phyloP scores from a whole-genome alignment of 2,888 invertebrate genomes.

The Agrochola macilenta region DNA sequence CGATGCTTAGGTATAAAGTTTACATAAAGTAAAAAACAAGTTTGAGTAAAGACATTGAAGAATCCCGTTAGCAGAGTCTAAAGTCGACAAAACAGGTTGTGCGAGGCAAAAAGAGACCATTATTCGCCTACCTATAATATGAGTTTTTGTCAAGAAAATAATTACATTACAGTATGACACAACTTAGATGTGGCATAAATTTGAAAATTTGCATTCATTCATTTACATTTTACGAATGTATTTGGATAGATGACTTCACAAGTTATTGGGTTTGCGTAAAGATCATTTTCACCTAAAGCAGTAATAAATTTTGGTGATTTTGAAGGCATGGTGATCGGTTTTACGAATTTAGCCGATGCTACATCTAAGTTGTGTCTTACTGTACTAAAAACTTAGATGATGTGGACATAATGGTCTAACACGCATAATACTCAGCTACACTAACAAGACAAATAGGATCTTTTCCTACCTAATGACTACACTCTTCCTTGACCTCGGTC shows the following conservation, averaged over 20 bases:
- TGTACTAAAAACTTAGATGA: not conserved
- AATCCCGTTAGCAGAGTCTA: conserved; percentile 19
- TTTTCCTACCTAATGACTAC: not conserved
- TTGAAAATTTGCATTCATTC: too few species aligned
- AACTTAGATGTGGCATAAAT: too few species aligned
- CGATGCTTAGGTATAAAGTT: not conserved
- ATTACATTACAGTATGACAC: not conserved
- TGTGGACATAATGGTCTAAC: conserved; percentile 10
- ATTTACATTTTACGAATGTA: too few species aligned
- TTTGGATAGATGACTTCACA: too few species aligned
- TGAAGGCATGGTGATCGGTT: too few species aligned
- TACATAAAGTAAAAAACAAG: not conserved
- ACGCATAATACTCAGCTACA: not conserved
- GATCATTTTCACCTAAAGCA: too few species aligned
- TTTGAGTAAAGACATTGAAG: conserved; percentile 2
- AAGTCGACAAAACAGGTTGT: conserved; percentile 45
- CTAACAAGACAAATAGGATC: not conserved
- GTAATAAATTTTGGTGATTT: too few species aligned
- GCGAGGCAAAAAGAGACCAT: conserved; percentile 1
- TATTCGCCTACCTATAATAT: not conserved
- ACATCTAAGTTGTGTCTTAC: too few species aligned
- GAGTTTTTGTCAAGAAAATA: not conserved
- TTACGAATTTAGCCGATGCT: too few species aligned
- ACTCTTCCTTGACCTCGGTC: not conserved
- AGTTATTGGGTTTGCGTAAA: too few species aligned